Evolutionary conservation across 2,113 vertebrate species (phyloP).

Genomic region (Calidris pygmaea): DNA sequence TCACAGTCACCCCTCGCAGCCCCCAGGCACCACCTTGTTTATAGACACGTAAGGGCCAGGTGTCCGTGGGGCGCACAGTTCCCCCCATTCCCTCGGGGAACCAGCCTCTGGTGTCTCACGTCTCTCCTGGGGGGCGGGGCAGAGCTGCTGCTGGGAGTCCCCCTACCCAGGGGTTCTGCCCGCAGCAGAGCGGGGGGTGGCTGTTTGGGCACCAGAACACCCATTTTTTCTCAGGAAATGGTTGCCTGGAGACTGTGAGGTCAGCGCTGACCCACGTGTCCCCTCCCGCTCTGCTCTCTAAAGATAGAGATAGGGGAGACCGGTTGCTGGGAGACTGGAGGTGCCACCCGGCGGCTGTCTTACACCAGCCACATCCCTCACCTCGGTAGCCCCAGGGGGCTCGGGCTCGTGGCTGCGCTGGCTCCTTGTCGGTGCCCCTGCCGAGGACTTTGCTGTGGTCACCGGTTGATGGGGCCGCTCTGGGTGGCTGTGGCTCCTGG

Average conservation of each 20-base stretch:
- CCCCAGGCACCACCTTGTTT: rapidly evolving
- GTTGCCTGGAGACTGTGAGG: constrained; percentile 57
- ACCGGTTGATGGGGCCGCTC: too few species aligned
- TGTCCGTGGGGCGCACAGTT: not conserved
- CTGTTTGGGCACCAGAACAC: not conserved
- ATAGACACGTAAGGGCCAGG: not conserved
- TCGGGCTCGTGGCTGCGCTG: rapidly evolving
- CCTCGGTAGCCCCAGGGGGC: not conserved
- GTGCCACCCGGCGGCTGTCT: not conserved
- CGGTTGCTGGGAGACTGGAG: constrained; percentile 7
- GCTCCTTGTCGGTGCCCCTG: rapidly evolving
- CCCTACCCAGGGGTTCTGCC: not conserved
- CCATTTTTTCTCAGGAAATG: not conserved
- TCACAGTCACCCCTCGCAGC: not conserved
- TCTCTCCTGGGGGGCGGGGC: not conserved
- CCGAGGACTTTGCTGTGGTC: not conserved
- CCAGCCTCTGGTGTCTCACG: rapidly evolving
- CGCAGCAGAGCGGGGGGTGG: not conserved
- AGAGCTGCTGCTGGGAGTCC: not conserved
- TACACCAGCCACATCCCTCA: not conserved
- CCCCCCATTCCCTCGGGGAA: not conserved
- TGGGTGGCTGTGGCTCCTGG: not conserved
- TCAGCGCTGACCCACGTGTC: not conserved
- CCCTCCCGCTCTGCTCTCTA: constrained; percentile 19
- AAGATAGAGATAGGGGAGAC: not conserved